Evolutionary conservation across 2,888 invertebrate species (phyloP), one percentile per base, ranked within the genome.

Genomic region (Caenorhabditis virilis): DNA sequence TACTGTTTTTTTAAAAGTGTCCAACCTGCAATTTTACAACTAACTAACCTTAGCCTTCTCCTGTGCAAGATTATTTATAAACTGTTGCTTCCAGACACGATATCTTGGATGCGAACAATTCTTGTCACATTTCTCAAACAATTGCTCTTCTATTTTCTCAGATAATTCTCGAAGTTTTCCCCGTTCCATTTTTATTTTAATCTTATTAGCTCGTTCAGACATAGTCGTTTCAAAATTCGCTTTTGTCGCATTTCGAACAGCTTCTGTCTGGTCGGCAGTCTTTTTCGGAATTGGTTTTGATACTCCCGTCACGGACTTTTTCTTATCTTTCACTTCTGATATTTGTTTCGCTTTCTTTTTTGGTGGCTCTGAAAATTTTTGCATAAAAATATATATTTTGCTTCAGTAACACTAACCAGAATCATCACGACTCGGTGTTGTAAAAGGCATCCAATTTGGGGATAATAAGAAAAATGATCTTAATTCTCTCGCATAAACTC

Each of bases 381-480:
- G n/a, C n/a, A n/a, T n/a, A n/a, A n/a, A n/a, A n/a, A n/a, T n/a
- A n/a, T n/a, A n/a, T n/a, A n/a, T n/a, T n/a, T n/a, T n/a, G n/a
- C n/a, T n/a, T n/a, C n/a, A n/a, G n/a, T n/a, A n/a, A n/a, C n/a
- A n/a, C n/a, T n/a, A n/a, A n/a, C n/a, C n/a, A n/a, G n/a, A n/a
- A n/a, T n/a, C n/a, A n/a, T n/a, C n/a, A 18, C 20, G 18, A 38
- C 7, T 38, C 18, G 42, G 15, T 23, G 23, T 16, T 4, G 27
- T 16, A 11, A 55, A 42, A 1, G 64, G 58, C 54, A 55, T 48
- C 64, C 64, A 64, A 22, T 55, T 30, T 0, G 64, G 64, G 9
- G 64, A 41, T 20, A 64, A 51, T 22, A 64, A 53, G 16, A 59
- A 59, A 25, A 64, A 64, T 9, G 64, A 64, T 22, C 23, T 11